Evolutionary conservation across 1,140 invertebrate species (phyloP).

Genomic region (Drosophila albomicans): DNA sequence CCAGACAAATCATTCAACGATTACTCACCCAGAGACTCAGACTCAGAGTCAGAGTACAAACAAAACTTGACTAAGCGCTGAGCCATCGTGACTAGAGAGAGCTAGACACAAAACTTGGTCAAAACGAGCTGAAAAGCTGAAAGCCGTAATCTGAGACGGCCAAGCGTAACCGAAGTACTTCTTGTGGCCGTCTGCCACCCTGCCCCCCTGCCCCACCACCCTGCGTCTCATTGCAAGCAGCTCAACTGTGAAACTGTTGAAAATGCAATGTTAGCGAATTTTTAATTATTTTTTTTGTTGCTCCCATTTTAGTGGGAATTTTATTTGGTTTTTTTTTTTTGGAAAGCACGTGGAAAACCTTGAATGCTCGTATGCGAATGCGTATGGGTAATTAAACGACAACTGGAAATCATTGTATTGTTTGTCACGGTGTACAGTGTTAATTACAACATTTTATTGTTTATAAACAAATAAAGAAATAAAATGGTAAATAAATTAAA

Average conservation of each 20-base stretch:
- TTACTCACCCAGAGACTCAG: constrained; percentile 59
- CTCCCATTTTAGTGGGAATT: constrained; percentile 59
- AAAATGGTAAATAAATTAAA: constrained; percentile 61
- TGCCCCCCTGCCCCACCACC: too few relatives aligned
- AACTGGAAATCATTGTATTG: constrained; percentile 46
- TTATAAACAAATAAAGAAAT: constrained; percentile 59
- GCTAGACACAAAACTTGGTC: constrained; percentile 24
- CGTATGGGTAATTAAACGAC: constrained; percentile 46
- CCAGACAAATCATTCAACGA: constrained; percentile 57
- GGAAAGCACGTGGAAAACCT: constrained; percentile 46
- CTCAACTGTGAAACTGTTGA: constrained; percentile 69
- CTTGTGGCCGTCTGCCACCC: constrained; percentile 1
- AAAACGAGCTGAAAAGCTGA: constrained; percentile 10
- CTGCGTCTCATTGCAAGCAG: constrained; percentile 32
- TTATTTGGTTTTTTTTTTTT: constrained; percentile 5
- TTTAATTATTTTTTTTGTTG: constrained; percentile 50
- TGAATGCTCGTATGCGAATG: constrained; percentile 59
- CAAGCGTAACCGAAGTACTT: constrained; percentile 24
- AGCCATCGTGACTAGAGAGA: constrained; percentile 30
- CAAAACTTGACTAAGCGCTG: constrained; percentile 67
- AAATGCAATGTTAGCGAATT: constrained; percentile 67
- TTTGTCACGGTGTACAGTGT: constrained; percentile 37
- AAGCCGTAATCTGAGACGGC: constrained; percentile 34
- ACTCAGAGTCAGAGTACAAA: constrained; percentile 23
- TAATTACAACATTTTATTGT: constrained; percentile 58